phyloP scores from a whole-genome alignment of 2,113 vertebrate species.

The Lota lota region DNA sequence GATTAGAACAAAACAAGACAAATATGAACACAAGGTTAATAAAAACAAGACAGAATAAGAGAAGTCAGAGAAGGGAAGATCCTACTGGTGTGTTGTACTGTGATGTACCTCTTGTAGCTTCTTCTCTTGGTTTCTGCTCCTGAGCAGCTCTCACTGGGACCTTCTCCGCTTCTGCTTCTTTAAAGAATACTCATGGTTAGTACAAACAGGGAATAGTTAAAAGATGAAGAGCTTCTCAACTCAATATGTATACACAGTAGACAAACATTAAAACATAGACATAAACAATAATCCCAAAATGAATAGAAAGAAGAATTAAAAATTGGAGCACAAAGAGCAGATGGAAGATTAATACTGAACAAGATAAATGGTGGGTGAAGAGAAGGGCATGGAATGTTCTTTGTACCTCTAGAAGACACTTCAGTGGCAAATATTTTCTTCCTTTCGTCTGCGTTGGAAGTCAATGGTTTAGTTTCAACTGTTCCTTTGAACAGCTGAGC shows the following conservation, averaged over 20 bases:
- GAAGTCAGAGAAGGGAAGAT: not conserved
- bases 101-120: conserved; percentile 14
- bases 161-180: conserved; percentile 44
- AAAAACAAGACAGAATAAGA: conserved; percentile 24
- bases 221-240: not conserved
- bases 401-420: conserved; percentile 50
- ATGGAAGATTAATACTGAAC: not conserved
- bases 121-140: conserved; percentile 16
- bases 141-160: not conserved
- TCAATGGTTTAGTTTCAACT: not conserved
- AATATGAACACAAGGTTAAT: conserved; percentile 49
- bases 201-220: conserved; percentile 12
- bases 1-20: conserved; percentile 43
- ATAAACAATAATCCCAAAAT: not conserved
- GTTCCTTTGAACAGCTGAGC: not conserved
- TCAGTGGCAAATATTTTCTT: conserved; percentile 24
- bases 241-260: not conserved
- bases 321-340: not conserved
- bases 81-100: conserved; percentile 1
- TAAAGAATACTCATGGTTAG: conserved; percentile 37
- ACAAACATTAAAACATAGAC: not conserved
- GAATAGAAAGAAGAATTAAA: too few species aligned
- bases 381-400: conserved; percentile 6
- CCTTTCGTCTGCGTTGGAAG: conserved; percentile 14
- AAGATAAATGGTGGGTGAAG: too few species aligned